Conservation (phyloP, 2,888 invertebrate genomes). For the Maniola hyperantus region DNA sequence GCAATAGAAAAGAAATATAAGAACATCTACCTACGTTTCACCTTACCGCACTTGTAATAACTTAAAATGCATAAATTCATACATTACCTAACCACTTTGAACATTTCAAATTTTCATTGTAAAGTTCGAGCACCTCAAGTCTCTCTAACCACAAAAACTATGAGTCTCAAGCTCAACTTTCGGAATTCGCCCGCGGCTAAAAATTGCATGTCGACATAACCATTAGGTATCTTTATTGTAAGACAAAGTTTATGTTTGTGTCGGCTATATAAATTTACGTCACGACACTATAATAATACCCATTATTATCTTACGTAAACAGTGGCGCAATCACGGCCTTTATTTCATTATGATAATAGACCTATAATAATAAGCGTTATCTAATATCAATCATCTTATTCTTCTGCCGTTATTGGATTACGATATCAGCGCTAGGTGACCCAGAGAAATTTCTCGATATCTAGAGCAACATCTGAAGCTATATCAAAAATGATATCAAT, state of each 20-base stretch:
- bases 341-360: conserved; percentile 19
- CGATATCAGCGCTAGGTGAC: not conserved
- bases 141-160: not conserved
- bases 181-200: not conserved
- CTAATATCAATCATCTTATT: not conserved
- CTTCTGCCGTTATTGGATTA: not conserved
- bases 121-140: not conserved
- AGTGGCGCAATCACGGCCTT: conserved; percentile 15
- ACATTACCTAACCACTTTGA: no score
- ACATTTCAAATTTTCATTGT: not conserved
- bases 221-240: conserved; percentile 24
- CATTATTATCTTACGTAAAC: conserved; percentile 22
- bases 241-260: conserved; percentile 24
- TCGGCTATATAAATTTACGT: conserved; percentile 16
- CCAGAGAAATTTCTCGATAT: not conserved
- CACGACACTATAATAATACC: conserved; percentile 12
- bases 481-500: no score
- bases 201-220: conserved; percentile 17
- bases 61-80: no score
- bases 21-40: not conserved
- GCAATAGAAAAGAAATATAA: no score
- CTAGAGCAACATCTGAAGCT: no score
- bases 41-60: no score
- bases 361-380: not conserved
- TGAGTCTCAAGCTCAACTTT: not conserved